Evolutionary conservation across 1,140 invertebrate species (phyloP).

Genomic region (Ephestia elutella): DNA sequence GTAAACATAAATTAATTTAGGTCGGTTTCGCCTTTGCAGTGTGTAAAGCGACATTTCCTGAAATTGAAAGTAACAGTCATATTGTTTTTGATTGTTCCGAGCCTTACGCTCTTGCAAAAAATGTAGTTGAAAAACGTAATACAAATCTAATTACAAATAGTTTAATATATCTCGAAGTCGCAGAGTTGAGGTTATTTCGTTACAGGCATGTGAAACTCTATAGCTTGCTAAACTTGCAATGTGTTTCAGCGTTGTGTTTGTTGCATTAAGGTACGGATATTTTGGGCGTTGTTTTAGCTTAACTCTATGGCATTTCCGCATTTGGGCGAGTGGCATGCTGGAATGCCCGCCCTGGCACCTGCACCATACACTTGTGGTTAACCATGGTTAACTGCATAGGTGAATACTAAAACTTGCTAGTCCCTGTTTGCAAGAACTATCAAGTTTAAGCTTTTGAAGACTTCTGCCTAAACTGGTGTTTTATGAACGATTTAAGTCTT

Average conservation of each 20-base stretch:
- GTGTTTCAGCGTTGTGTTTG: conserved; percentile 13
- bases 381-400: too few species aligned
- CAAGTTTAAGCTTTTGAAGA: too few species aligned
- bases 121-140: neutral
- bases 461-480: too few species aligned
- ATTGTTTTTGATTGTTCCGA: too few species aligned
- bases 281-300: conserved; percentile 34
- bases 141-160: too few species aligned
- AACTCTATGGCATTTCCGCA: conserved; percentile 33
- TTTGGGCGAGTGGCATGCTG: conserved; percentile 17
- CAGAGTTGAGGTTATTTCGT: too few species aligned
- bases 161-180: too few species aligned
- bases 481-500: too few species aligned
- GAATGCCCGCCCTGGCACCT: neutral
- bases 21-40: neutral
- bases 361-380: neutral
- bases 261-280: conserved; percentile 25
- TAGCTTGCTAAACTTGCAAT: neutral
- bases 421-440: too few species aligned
- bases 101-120: neutral
- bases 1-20: conserved; percentile 17
- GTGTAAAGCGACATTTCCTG: neutral
- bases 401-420: too few species aligned
- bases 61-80: too few species aligned
- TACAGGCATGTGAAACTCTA: neutral